Conservation (phyloP, 2,113 vertebrate genomes). For the Ondatra zibethicus region DNA sequence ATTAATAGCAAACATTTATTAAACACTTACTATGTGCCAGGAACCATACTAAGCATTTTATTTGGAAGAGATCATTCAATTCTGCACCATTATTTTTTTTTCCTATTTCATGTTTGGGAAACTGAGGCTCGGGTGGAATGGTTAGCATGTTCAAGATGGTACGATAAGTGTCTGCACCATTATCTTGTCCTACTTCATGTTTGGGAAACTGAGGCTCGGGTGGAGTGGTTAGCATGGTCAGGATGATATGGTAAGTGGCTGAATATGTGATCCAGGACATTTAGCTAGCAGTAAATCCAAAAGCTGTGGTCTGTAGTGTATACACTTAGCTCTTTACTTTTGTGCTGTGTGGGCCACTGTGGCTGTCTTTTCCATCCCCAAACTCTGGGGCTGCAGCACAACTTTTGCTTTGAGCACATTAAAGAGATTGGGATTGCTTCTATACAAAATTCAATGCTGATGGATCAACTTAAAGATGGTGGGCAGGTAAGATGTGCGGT, state of each 20-base stretch:
- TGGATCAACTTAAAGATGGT: not conserved
- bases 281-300: not conserved
- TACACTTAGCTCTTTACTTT: not conserved
- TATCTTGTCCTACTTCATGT: not conserved
- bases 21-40: constrained; percentile 67
- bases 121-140: not conserved
- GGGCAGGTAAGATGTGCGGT: too few relatives aligned
- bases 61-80: constrained; percentile 36
- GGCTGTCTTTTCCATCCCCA: not conserved
- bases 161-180: not conserved
- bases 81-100: constrained; percentile 29
- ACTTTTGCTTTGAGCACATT: not conserved
- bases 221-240: not conserved
- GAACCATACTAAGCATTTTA: constrained; percentile 59
- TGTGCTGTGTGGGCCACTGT: rapidly evolving
- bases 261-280: not conserved
- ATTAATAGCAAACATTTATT: constrained; percentile 80
- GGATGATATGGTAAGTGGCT: not conserved
- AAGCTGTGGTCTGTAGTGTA: not conserved
- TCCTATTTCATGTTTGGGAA: constrained; percentile 14
- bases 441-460: not conserved
- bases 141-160: not conserved
- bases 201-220: constrained; percentile 34
- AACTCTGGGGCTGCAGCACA: not conserved
- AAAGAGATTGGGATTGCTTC: not conserved